These are phyloP conservation scores for Galeruca laticollis DNA, from an alignment of 2,888 invertebrate species.

Conservation along the genomic window DNA sequence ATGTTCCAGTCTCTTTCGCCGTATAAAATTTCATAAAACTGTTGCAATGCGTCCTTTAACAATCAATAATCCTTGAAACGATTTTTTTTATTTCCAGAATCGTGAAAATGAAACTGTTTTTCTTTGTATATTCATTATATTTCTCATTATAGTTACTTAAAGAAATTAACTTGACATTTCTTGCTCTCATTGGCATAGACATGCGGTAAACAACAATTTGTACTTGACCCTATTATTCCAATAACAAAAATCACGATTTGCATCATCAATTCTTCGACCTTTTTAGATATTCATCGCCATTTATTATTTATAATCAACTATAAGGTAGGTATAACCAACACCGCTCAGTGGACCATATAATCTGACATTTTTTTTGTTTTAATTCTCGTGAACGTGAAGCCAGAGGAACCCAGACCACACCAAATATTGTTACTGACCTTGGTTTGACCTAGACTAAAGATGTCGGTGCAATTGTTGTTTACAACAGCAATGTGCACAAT, in stretches of 20 bases:
- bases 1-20: too few relatives aligned
- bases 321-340: conserved; percentile 18
- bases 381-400: conserved; percentile 13
- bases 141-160: background rate
- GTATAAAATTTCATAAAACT: too few relatives aligned
- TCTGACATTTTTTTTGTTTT: conserved; percentile 20
- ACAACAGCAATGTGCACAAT: conserved; percentile 64
- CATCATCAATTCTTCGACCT: conserved; percentile 27
- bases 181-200: background rate
- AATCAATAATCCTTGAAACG: too few relatives aligned
- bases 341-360: conserved; percentile 16
- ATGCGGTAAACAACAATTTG: conserved; percentile 20
- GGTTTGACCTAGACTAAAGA: conserved; percentile 60
- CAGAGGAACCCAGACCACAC: conserved; percentile 56
- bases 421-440: conserved; percentile 63
- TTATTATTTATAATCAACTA: conserved; percentile 18
- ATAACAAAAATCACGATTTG: conserved; percentile 12
- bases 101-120: background rate
- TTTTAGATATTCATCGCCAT: background rate
- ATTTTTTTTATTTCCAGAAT: too few relatives aligned
- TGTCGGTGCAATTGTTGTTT: conserved; percentile 66
- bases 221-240: conserved; percentile 25
- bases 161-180: conserved; percentile 12
- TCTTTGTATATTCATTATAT: background rate
- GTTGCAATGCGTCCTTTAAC: too few relatives aligned